Evolutionary conservation across 2,888 invertebrate genomes (phyloP).

Genomic region (Hemicrepidius hirtus): DNA sequence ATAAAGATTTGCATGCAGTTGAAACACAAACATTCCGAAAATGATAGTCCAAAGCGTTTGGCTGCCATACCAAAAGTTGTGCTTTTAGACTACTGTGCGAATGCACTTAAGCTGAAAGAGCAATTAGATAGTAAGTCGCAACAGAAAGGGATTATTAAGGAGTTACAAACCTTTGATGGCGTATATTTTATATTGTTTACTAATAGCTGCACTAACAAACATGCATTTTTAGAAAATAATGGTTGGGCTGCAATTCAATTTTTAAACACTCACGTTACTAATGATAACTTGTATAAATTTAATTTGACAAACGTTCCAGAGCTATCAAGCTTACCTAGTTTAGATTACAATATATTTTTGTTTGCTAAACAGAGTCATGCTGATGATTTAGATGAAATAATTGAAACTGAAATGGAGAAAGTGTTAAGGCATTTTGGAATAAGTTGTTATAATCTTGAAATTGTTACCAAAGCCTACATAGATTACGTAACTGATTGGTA

Average conservation of each 20-base stretch:
- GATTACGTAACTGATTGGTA: not conserved
- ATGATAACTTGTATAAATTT: not conserved
- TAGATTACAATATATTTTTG: not conserved
- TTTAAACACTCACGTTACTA: not conserved
- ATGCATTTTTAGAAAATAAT: not conserved
- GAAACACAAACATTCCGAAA: conserved; percentile 9
- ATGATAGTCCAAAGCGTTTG: not conserved
- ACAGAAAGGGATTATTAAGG: not conserved
- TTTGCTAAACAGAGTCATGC: not conserved
- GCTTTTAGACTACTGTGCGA: conserved; percentile 2
- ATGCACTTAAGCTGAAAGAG: not conserved
- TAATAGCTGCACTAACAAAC: not conserved
- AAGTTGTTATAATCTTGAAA: not conserved
- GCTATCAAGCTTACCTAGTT: not conserved
- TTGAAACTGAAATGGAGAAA: not conserved
- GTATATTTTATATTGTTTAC: conserved; percentile 1
- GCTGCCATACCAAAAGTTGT: not conserved
- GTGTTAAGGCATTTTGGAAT: not conserved
- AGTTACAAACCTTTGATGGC: not conserved
- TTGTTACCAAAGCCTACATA: not conserved
- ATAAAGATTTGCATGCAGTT: not conserved
- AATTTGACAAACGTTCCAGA: not conserved
- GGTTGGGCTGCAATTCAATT: not conserved
- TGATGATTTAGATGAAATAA: not conserved
- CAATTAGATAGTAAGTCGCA: not conserved